Conservation (phyloP, 2,888 invertebrate genomes). For the Leptinotarsa juncta region DNA sequence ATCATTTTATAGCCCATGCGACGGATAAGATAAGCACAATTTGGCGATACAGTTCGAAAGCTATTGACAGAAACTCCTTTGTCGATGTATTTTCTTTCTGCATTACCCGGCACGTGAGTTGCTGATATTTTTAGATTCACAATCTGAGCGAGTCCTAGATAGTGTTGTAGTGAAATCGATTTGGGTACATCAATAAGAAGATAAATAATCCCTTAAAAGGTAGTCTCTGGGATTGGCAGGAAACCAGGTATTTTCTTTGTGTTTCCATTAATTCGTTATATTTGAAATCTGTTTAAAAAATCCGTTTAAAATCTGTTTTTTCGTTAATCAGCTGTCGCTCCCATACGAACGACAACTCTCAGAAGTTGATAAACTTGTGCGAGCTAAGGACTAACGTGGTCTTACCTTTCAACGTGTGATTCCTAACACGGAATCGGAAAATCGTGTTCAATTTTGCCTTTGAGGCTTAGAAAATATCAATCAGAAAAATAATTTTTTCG, state of each 20-base stretch:
- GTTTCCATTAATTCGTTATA: not conserved
- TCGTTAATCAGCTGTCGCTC: no score
- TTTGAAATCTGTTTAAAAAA: not conserved
- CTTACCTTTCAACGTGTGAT: no score
- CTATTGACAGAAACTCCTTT: not conserved
- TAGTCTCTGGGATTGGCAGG: not conserved
- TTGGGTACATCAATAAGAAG: not conserved
- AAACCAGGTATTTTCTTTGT: not conserved
- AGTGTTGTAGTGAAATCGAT: slow-evolving; percentile 3
- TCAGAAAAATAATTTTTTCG: no score
- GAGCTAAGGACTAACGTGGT: no score
- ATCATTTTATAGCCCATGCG: not conserved
- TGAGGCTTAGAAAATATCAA: no score
- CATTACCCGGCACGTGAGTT: not conserved
- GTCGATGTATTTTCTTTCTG: not conserved
- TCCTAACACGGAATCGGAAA: no score
- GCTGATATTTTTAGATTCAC: slow-evolving; percentile 4
- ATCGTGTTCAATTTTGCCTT: no score
- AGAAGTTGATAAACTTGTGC: no score
- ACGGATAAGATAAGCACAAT: slow-evolving; percentile 2
- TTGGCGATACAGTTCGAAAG: not conserved
- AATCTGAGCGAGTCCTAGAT: not conserved
- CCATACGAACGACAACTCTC: no score
- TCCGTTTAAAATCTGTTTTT: no score
- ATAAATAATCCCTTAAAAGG: not conserved